Evolutionary conservation across 2,113 vertebrate genomes (phyloP), one percentile per base, ranked within the genome.

Genomic region (Bubo blakistoni): DNA sequence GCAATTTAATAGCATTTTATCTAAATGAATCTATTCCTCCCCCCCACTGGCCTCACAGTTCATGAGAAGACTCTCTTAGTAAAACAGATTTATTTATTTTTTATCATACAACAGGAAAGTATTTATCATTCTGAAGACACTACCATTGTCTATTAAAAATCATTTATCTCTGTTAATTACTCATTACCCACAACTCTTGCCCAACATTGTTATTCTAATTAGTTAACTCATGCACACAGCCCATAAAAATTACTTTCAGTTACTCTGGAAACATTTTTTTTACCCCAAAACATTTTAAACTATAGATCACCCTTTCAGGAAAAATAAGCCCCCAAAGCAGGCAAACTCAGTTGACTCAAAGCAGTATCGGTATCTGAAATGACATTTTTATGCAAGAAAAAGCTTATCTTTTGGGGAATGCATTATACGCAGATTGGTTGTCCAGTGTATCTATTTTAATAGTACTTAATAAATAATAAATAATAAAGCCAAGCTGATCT

Each of bases 1-100:
- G 95, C 96, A 95, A 96, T 96, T 96, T 97, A 96, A 94, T 81
- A 97, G 93, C 24, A 7, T 97, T 97, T 97, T 96, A 96, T 96
- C 96, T 95, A 96, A 97, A 97, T 96, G 55, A 95, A 96, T 94
- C 94, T 85, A 77, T 86, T 91, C 87, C 67, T 86, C 22, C 46
- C 46, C 77, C 59, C 22, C 55, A 0, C 30, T 10, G 21, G 58
- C 81, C 70, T 85, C 74, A 46, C 54, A 93, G 79, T 94, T 88
- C 90, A 79, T 52, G 77, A 86, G 63, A 70, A 71, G 67, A 61
- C 66, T 93, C 51, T 81, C 65, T 70, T n/a, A 81, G 71, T 67
- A 95, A 93, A 97, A 96, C 10, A 54, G 81, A 94, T 94, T 55
- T 87, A 42, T 81, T 86, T 94, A 9, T 61, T 91, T 94, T 82